phyloP scores from a whole-genome alignment of 2,113 vertebrate genomes.

The Excalfactoria chinensis region DNA sequence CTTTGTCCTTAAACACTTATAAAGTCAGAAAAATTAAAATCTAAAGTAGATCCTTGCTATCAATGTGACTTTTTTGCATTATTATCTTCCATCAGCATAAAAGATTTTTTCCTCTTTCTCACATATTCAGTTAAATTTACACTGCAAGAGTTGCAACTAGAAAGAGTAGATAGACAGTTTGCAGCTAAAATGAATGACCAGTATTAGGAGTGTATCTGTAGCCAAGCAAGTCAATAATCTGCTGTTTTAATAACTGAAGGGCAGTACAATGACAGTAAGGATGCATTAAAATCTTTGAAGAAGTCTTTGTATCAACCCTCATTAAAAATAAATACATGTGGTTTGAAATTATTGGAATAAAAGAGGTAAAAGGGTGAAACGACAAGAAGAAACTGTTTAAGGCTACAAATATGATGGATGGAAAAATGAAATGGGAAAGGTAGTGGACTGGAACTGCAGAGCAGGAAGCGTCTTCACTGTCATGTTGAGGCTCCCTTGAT shows the following conservation, averaged over 20 bases:
- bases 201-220: not conserved
- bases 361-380: not conserved
- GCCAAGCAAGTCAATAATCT: not conserved
- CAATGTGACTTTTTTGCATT: not conserved
- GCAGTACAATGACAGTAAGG: not conserved
- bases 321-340: not conserved
- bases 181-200: not conserved
- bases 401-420: not conserved
- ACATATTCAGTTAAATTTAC: not conserved
- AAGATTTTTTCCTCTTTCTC: not conserved
- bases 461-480: not conserved
- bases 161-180: not conserved
- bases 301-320: not conserved
- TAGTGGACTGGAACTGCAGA: not conserved
- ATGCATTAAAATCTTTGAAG: not conserved
- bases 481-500: not conserved
- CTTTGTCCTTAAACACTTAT: not conserved
- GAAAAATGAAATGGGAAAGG: constrained; percentile 15
- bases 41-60: not conserved
- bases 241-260: not conserved
- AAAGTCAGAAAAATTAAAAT: not conserved
- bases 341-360: not conserved
- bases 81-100: not conserved
- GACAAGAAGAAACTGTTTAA: not conserved
- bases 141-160: not conserved